Base-by-base conservation (phyloP, 2,888 invertebrate species). In the Lithodes maja region DNA sequence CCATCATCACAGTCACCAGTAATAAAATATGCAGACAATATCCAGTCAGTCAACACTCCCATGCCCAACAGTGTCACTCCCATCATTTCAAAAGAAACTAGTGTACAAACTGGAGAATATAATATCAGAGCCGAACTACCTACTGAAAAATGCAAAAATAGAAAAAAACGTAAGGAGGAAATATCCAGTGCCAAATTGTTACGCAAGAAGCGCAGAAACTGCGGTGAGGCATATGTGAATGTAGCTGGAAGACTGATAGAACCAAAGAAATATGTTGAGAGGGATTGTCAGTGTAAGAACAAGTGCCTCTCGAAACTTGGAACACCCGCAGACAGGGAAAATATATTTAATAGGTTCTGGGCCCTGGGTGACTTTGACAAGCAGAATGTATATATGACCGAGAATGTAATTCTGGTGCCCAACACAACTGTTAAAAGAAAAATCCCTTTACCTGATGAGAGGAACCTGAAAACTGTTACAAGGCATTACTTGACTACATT, bases 271-370 rank as follows among this genome's bases (percentile, higher is more conserved):
- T 88, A 81, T 53, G n/a, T 81, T 53, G 88, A 88, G 9, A 79
- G 54, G 49, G 85, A 88, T 61, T 88, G 88, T 68, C 33, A 88
- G 84, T 88, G 88, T 17, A 84, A 85, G 61, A 80, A 80, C 71
- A 85, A 88, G 61, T 88, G 88, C 17, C 1, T 85, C 1, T 80
- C 88, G n/a, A 88, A 81, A 75, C 81, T 88, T 49, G 88, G 88
- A 49, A 81, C 79, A 15, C 17, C 54, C 7, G 61, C 50, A 49
- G 84, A 85, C 55, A 55, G 88, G 55, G 85, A 88, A 33, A 55
- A 80, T 74, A 80, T 85, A 61, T 88, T 85, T 53, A 84, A 33
- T 15, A 53, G 17, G 49, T 88, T 88, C 69, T 88, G 88, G 88
- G 75, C 52, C 12, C 79, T 88, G 75, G 88, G 88, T 80, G 85